phyloP scores from a whole-genome alignment of 1,140 invertebrate genomes.

The Contarinia nasturtii region DNA sequence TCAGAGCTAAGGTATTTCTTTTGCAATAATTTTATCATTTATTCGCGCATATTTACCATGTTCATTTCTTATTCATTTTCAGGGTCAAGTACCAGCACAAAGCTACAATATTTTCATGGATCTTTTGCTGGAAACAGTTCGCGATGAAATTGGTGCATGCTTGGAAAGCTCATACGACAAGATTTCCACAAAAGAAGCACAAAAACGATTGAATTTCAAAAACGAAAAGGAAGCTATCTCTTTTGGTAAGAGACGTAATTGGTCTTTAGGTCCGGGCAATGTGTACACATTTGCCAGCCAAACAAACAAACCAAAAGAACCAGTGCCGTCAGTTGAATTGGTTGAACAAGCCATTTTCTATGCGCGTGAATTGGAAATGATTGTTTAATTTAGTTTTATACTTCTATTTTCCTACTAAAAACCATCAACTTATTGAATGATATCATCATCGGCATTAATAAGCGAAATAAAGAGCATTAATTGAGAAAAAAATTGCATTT shows the following conservation, averaged over 20 bases:
- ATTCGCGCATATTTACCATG: no score
- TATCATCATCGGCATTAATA: no score
- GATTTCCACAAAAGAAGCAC: slow-evolving; percentile 73
- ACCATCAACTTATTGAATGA: no score
- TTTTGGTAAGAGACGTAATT: slow-evolving; percentile 55
- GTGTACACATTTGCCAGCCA: slow-evolving; percentile 58
- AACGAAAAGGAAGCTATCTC: slow-evolving; percentile 53
- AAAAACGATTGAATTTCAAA: slow-evolving; percentile 73
- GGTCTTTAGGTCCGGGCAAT: slow-evolving; percentile 59
- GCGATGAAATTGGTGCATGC: slow-evolving; percentile 90
- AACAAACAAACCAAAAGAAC: slow-evolving; percentile 53
- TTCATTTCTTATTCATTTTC: slow-evolving; percentile 10
- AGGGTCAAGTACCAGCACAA: slow-evolving; percentile 89
- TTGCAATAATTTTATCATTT: no score
- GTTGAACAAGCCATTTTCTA: slow-evolving; percentile 91
- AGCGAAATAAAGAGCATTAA: no score
- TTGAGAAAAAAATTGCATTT: no score
- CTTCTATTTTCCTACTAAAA: no score
- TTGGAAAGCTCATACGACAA: slow-evolving; percentile 91
- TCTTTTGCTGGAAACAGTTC: slow-evolving; percentile 83
- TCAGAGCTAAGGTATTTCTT: neutral
- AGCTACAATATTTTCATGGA: slow-evolving; percentile 97
- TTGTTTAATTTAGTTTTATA: slow-evolving; percentile 50
- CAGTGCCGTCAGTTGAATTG: slow-evolving; percentile 72
- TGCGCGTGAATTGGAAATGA: slow-evolving; percentile 97